phyloP scores from a whole-genome alignment of 2,797 vertebrate genomes.

The Tinamus major region DNA sequence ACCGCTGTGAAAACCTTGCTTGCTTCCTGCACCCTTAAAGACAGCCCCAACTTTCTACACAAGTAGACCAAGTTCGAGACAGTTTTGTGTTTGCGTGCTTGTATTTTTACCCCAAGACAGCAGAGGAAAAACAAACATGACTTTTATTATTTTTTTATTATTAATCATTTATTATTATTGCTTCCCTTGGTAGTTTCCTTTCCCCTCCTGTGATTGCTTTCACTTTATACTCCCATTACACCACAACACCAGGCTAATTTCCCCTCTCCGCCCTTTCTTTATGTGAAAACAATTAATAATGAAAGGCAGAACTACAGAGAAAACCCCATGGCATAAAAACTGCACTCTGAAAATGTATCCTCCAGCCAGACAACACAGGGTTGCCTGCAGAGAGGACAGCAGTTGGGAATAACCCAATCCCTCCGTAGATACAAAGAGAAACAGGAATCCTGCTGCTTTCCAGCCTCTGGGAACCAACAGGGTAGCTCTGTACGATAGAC shows the following conservation, averaged over 20 bases:
- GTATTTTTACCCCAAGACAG: neutral
- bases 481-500: neutral
- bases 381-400: neutral
- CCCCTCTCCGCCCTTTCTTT: neutral
- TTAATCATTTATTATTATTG: too few relatives aligned
- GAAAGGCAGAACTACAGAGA: neutral
- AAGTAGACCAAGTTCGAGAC: neutral
- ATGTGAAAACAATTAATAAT: constrained; percentile 24
- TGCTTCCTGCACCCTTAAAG: neutral
- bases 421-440: neutral
- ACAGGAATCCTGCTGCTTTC: neutral
- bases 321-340: neutral
- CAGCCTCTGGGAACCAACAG: rapidly evolving
- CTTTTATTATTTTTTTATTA: neutral
- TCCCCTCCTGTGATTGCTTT: neutral
- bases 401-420: neutral
- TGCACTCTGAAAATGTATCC: neutral
- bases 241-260: too few relatives aligned
- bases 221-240: neutral
- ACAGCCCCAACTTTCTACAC: neutral
- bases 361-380: neutral
- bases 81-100: neutral
- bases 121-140: rapidly evolving
- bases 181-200: neutral
- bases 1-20: neutral